phyloP scores from a whole-genome alignment of 2,797 vertebrate genomes.

The Sciaenops ocellatus region DNA sequence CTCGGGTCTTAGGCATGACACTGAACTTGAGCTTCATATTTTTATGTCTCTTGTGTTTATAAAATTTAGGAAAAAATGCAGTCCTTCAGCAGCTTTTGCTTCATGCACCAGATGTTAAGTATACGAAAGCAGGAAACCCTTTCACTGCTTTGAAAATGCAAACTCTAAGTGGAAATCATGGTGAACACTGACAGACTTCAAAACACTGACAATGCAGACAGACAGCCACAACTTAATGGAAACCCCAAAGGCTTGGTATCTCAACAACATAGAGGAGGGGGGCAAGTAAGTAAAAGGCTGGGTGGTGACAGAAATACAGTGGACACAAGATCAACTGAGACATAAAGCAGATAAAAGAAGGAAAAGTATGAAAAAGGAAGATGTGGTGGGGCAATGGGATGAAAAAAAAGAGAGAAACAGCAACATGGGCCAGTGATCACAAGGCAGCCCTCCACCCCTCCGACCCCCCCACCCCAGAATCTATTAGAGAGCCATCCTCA shows the following conservation, averaged over 20 bases:
- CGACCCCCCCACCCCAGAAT: conserved; percentile 48
- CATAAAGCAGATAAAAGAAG: conserved; percentile 54
- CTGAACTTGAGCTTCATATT: not conserved
- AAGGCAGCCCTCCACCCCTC: conserved; percentile 36
- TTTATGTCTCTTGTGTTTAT: not conserved
- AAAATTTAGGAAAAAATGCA: not conserved
- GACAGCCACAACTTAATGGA: conserved; percentile 64
- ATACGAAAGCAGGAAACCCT: conserved; percentile 1
- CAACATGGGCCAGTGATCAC: conserved; percentile 65
- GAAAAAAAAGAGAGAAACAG: conserved; percentile 49
- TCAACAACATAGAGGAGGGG: conserved; percentile 27
- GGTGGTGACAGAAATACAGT: conserved; percentile 24
- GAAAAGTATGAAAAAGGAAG: conserved; percentile 44
- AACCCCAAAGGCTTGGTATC: conserved; percentile 63
- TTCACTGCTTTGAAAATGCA: conserved; percentile 26
- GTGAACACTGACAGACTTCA: conserved; percentile 36
- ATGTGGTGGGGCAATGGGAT: conserved; percentile 33
- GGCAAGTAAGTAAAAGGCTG: not conserved
- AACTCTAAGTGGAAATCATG: conserved; percentile 7
- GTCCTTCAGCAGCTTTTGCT: not conserved
- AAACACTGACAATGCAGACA: conserved; percentile 31
- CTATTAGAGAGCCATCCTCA: conserved; percentile 64
- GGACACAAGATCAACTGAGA: conserved; percentile 37
- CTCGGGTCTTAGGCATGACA: not conserved
- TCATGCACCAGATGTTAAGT: not conserved